Evolutionary conservation across 2,888 invertebrate genomes (phyloP), one percentile per base, ranked within the genome.

Genomic region (Macrophya annulata): DNA sequence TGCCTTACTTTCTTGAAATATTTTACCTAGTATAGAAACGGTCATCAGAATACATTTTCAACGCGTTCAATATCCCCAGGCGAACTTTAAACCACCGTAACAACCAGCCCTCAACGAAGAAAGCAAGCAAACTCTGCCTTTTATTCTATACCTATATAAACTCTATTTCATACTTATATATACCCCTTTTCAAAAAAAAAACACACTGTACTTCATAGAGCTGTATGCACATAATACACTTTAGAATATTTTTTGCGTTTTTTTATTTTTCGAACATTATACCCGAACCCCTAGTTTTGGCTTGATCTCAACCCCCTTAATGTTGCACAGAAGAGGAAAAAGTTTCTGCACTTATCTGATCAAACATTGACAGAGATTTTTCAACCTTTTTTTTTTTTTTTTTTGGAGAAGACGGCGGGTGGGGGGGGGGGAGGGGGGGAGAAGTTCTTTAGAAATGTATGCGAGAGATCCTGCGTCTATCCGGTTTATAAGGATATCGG

Each of bases 41-140:
- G 59, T 81, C 81, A 62, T 81, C 81, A 81, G 59, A 81, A 81
- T 81, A 81, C 81, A 81, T 81, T 81, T 62, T 62, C 81, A 62
- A 59, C 62, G 40, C 62, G 62, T 81, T 81, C 81, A 62, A 81
- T 81, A 81, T 55, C 37, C 77, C 77, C 77, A 12, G 77, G 51
- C 17, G 77, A 31, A 55, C 31, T 77, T 31, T 77, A 37, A n/a
- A 10, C 74, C n/a, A n/a, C 77, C 71, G 6, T 40, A 3, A 21
- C 77, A 77, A n/a, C 55, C 8, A 21, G 10, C 8, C 40, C 4
- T 3, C 1, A 31, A 31, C 31, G 31, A 31, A 31, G 31, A 31
- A 31, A 3, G 31, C 31, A 31, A 31, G 17, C 43, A 43, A 10
- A 9, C 45, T 43, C 45, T 74, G 43, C 45, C 37, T 68, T 37